Evolutionary conservation across 2,113 vertebrate species (phyloP).

Genomic region (Heloderma charlesbogerti): DNA sequence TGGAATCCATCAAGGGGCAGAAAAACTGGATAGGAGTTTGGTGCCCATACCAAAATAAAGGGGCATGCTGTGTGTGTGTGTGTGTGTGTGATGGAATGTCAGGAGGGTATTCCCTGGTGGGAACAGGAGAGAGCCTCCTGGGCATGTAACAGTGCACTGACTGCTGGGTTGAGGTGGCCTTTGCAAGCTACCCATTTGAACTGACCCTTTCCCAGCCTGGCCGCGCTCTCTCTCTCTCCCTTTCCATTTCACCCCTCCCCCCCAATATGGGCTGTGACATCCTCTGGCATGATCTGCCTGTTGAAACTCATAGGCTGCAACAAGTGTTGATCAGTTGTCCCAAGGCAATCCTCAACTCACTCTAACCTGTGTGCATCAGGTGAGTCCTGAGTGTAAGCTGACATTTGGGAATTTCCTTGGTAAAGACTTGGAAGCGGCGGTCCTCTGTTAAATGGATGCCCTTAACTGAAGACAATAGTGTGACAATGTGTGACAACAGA

Average conservation of each 20-base stretch:
- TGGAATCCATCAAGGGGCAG: background rate
- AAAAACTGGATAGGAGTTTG: background rate
- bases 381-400: background rate
- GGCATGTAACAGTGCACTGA: background rate
- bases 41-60: background rate
- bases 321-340: background rate
- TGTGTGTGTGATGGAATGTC: background rate
- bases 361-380: background rate
- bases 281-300: background rate
- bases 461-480: accelerated
- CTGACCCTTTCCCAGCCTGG: background rate
- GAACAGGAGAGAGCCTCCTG: background rate
- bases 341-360: background rate
- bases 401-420: background rate
- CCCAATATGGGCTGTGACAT: too few relatives aligned
- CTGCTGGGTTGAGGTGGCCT: background rate
- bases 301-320: background rate
- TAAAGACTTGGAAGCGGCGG: accelerated
- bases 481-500: accelerated
- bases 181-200: background rate
- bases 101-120: background rate
- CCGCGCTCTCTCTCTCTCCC: background rate
- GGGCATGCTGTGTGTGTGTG: background rate
- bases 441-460: background rate
- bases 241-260: background rate